Conservation (phyloP, 2,797 vertebrate genomes). For the Antennarius maculatus region DNA sequence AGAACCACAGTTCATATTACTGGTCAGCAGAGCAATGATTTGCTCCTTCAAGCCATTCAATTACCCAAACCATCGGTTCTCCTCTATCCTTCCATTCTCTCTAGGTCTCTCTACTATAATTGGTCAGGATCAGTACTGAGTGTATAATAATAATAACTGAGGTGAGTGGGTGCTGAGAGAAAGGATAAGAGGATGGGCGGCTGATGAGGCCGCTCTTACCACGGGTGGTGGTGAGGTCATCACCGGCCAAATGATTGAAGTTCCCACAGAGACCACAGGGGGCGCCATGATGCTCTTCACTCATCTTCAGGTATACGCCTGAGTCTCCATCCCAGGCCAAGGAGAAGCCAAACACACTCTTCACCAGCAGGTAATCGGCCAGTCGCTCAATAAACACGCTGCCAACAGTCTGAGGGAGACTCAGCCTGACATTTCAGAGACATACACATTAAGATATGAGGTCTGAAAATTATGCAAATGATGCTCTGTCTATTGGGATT, state of each 20-base stretch:
- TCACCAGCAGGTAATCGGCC: slow-evolving; percentile 96
- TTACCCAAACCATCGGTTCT: slow-evolving; percentile 50
- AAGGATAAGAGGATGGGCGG: slow-evolving; percentile 61
- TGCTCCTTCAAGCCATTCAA: slow-evolving; percentile 61
- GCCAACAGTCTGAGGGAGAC: slow-evolving; percentile 90
- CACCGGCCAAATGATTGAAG: slow-evolving; percentile 91
- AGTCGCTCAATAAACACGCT: slow-evolving; percentile 93
- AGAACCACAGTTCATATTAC: slow-evolving; percentile 60
- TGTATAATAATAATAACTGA: slow-evolving; percentile 72
- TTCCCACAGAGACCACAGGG: slow-evolving; percentile 96
- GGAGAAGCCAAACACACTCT: slow-evolving; percentile 97
- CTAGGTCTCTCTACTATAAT: slow-evolving; percentile 60
- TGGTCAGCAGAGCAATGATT: slow-evolving; percentile 52
- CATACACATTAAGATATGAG: slow-evolving; percentile 10
- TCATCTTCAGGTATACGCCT: slow-evolving; percentile 95
- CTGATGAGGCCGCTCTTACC: slow-evolving; percentile 82
- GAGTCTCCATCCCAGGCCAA: slow-evolving; percentile 97
- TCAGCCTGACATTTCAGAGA: slow-evolving; percentile 79
- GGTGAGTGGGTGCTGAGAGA: slow-evolving; percentile 74
- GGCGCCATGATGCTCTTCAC: slow-evolving; percentile 90
- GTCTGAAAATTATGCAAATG: slow-evolving; percentile 4
- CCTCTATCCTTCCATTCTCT: slow-evolving; percentile 40
- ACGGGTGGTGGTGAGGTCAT: slow-evolving; percentile 90
- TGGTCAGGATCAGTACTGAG: slow-evolving; percentile 62
- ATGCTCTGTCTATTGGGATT: not conserved